Evolutionary conservation across 92 coral and sea anemone species (phyloP).

Genomic region (Heteractis magnifica): DNA sequence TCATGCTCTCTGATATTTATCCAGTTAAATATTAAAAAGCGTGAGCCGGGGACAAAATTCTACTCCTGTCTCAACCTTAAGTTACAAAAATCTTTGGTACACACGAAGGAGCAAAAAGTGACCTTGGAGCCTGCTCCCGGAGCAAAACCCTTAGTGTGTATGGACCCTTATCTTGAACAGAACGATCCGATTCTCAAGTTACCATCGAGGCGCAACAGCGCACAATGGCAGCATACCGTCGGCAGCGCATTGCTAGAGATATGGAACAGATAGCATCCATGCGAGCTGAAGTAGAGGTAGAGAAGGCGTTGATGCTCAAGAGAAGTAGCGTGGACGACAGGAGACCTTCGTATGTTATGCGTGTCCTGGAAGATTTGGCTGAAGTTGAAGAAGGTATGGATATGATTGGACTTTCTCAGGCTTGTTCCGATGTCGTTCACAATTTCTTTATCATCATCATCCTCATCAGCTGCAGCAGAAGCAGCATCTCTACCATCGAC

Average conservation of each 20-base stretch:
- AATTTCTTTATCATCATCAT: no score
- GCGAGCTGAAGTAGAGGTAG: constrained; percentile 70
- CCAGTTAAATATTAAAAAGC: no score
- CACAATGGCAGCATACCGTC: constrained; percentile 72
- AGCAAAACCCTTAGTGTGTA: no score
- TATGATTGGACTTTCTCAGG: not conserved
- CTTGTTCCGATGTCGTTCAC: not conserved
- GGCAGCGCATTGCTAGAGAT: constrained; percentile 70
- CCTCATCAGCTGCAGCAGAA: no score
- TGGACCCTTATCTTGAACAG: not conserved
- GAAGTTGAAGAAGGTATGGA: constrained; percentile 51
- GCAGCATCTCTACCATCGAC: no score
- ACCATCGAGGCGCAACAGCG: constrained; percentile 72
- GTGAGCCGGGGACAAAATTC: no score
- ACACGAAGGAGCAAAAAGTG: no score
- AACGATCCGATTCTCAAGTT: constrained; percentile 46
- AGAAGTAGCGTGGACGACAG: constrained; percentile 45
- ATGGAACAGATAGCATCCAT: constrained; percentile 52
- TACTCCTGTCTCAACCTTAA: no score
- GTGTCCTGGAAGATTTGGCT: constrained; percentile 41
- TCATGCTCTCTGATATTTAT: no score
- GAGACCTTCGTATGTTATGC: constrained; percentile 38
- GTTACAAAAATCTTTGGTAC: no score
- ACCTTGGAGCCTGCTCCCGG: no score
- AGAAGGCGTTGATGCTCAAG: constrained; percentile 58